phyloP scores from a whole-genome alignment of 1,140 invertebrate species.

The Drosophila sp. region DNA sequence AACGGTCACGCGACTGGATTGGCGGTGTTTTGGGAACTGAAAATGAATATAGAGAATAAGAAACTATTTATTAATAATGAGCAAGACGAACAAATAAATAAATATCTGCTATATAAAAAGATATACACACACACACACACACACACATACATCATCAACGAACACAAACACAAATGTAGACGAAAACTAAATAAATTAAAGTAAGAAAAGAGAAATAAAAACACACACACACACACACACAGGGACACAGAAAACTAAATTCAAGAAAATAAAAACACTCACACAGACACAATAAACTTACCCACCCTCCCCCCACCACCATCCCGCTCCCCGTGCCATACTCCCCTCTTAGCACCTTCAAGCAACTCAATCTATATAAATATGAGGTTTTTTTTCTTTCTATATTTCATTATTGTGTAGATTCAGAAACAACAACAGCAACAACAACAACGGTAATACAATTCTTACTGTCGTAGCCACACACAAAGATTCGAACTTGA shows the following conservation, averaged over 20 bases:
- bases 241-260: conserved; percentile 56
- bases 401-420: conserved; percentile 71
- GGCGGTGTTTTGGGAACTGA: conserved; percentile 68
- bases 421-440: conserved; percentile 56
- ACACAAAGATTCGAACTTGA: conserved; percentile 75
- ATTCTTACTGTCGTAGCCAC: conserved; percentile 75
- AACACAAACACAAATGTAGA: conserved; percentile 57
- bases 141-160: conserved; percentile 36
- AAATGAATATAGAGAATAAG: conserved; percentile 79
- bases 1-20: conserved; percentile 45
- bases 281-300: conserved; percentile 52
- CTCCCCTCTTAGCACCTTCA: conserved; percentile 23
- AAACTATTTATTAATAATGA: conserved; percentile 83
- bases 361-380: conserved; percentile 39
- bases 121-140: not conserved
- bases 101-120: conserved; percentile 19
- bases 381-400: conserved; percentile 39
- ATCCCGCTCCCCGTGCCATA: not conserved
- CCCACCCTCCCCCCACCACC: conserved; percentile 33
- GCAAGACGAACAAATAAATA: conserved; percentile 45
- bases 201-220: conserved; percentile 45
- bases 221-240: conserved; percentile 33
- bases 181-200: conserved; percentile 70
- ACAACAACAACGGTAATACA: conserved; percentile 67
- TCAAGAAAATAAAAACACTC: conserved; percentile 59